phyloP scores from a whole-genome alignment of 64 coral and sea anemone genomes.

The Acropora tenuis region DNA sequence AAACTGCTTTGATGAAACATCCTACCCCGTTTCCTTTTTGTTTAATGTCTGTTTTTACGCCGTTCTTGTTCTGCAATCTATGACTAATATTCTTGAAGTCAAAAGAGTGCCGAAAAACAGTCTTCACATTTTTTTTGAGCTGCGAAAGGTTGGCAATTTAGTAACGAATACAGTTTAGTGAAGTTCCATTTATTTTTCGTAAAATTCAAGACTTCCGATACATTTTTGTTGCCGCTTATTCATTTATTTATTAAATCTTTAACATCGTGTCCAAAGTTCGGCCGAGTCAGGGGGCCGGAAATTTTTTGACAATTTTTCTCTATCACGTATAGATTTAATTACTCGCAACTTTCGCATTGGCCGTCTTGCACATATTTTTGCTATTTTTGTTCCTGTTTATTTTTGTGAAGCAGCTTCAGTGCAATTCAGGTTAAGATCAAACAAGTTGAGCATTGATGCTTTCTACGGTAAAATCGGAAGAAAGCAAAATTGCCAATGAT shows the following conservation, averaged over 20 bases:
- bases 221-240: no score
- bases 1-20: background rate
- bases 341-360: background rate
- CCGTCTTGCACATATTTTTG: background rate
- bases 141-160: no score
- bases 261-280: no score
- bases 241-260: no score
- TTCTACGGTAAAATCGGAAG: slow-evolving; percentile 25
- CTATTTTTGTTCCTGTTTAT: slow-evolving; percentile 11
- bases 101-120: no score
- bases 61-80: background rate
- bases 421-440: slow-evolving; percentile 1
- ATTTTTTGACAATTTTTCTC: background rate
- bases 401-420: background rate
- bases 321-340: background rate
- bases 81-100: no score
- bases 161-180: no score
- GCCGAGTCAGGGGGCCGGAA: background rate
- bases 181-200: no score
- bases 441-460: background rate
- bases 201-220: no score
- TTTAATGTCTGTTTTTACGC: background rate
- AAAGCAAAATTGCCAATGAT: background rate
- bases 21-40: background rate
- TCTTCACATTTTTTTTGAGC: no score